Evolutionary conservation across 2,113 vertebrate genomes (phyloP), one percentile per base, ranked within the genome.

Genomic region (Urocolius indicus): DNA sequence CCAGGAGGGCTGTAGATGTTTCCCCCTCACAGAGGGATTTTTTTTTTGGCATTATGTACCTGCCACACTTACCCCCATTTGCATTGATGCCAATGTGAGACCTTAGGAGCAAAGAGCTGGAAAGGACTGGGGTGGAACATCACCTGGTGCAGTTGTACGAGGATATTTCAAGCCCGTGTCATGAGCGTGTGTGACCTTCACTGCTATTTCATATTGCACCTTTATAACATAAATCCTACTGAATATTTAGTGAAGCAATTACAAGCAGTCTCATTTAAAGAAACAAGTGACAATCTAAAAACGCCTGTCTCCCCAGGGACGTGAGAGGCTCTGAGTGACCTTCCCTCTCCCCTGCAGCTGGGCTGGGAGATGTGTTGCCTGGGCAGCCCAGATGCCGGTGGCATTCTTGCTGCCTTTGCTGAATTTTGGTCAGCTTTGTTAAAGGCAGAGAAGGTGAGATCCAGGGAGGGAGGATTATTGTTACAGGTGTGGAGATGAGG

Each of bases 221-320:
- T 94, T 80, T 75, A 36, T 66, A 49, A 91, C 94, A 95, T 96
- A 95, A 95, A 95, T 96, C 92, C 95, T 92, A 11, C 94, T 95
- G 95, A 86, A 94, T 97, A 93, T 92, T 96, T 96, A 93, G 94
- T 61, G 92, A 81, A 84, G 95, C 90, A 95, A 93, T 96, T 95
- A 95, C 88, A 93, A 90, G 78, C 72, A 57, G 49, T 29, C 72
- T 91, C 95, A 92, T 93, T 96, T 96, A 90, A 77, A 90, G 95
- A 93, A 96, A 94, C 94, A 95, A 88, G 93, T 9, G 43, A 62
- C 95, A 84, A 30, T 62, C 95, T 84, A 11, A 73, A 87, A 84
- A 52, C 1, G 22, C 72, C 59, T 7, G n/a, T 80, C 38, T 96
- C 84, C n/a, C 48, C 17, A 4, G 93, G 82, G 79, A 90, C 4